Evolutionary conservation across 2,113 vertebrate genomes (phyloP), one percentile per base, ranked within the genome.

Genomic region (Petrocephalus zakoni): DNA sequence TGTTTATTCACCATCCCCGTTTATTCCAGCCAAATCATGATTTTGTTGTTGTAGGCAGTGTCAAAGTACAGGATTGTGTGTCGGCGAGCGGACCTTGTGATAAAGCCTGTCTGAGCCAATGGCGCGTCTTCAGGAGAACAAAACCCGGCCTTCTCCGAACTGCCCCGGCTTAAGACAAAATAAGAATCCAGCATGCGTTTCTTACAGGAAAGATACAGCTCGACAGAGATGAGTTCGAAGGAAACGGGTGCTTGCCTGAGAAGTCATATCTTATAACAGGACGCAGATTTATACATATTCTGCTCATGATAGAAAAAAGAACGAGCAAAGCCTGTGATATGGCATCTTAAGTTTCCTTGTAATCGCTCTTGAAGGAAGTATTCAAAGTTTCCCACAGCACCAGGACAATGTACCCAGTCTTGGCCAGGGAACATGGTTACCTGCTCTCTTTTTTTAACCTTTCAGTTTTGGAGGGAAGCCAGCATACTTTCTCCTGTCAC

Each of bases 311-410:
- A 86, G 49, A 56, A 29, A 51, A 52, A 52, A 86, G 56, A 53
- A 51, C 89, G 90, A 91, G 91, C 92, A 88, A 90, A 49, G 91
- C 89, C 87, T 90, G 84, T 91, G 92, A 94, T 93, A 93, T 88
- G 88, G 83, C 91, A 90, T 93, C 56, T 94, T 92, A 90, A 89
- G 87, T 94, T 96, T 94, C 95, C 90, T 90, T 86, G 91, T 93
- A 90, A 94, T 94, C 91, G 92, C 90, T 78, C 90, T 92, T 93
- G 93, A 93, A 96, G 94, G 94, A 96, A 95, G 92, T 92, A 90
- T 93, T 95, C 89, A 89, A 88, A 89, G 83, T 96, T 97, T 96
- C 96, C 95, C 96, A 96, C 95, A 96, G 94, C 89, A 46, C n/a
- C 22, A 90, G 93, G 94, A 96, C 96, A 96, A 95, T 95, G 92